Base-by-base conservation (phyloP, 2,113 vertebrate genomes). In the Empidonax alnorum region DNA sequence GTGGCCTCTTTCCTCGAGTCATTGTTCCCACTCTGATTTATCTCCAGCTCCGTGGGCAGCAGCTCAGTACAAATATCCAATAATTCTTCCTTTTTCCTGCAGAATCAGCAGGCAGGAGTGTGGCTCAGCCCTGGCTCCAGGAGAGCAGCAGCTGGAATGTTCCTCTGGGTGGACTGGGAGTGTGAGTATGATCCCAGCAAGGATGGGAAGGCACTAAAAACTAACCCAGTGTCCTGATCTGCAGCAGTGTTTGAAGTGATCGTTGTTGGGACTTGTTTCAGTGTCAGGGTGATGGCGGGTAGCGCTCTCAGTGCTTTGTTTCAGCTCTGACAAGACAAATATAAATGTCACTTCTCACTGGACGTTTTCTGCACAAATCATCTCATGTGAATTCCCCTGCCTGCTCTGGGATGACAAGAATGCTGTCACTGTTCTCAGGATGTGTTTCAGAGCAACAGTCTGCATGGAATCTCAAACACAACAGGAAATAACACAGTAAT, bases 81-180 rank as follows among this genome's bases (percentile, higher is more conserved):
- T 35, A 58, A 42, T 23, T 67, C 52, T 44, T 37, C 20, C 27
- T 63, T 69, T 27, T 52, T 12, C 20, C n/a, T 65, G 47, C 55
- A 69, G 67, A 42, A 71, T n/a, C 50, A 61, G 74, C 49, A 53
- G 56, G 12, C 10, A 27, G 68, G 28, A 53, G 16, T 0, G 16
- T 0, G 1, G 27, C 79, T 80, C 46, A 69, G 56, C 31, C 28
- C 31, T n/a, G 41, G 39, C 5, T 2, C 0, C 14, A 39, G 39
- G 24, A 28, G 12, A 80, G 23, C 35, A 47, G 52, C 25, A 12
- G 4, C 27, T 24, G 21, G 61, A 63, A 3, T n/a, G 37, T 37
- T 58, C n/a, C 39, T 77, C 20, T 31, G 49, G 21, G 35, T 41
- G 17, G 49, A 19, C 3, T 0, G 1, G 44, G 28, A 44, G 9